These are phyloP conservation scores for Drosophila serrata DNA, from an alignment of 1,140 invertebrate species.

Conservation along the genomic window DNA sequence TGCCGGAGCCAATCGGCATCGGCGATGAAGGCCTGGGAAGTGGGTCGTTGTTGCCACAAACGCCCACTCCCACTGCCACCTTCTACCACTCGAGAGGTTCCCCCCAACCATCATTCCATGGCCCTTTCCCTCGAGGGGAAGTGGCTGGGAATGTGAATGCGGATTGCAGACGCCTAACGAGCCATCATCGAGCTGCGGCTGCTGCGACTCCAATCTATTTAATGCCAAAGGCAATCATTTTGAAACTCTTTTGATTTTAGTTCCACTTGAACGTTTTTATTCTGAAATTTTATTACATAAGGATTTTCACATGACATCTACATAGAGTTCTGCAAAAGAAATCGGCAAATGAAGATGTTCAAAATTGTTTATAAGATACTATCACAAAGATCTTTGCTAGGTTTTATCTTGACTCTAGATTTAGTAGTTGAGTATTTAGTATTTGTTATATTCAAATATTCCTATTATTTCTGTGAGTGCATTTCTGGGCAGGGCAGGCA, in stretches of 20 bases:
- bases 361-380: not conserved
- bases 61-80: conserved; percentile 24
- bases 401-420: too few relatives aligned
- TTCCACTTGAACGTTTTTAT: not conserved
- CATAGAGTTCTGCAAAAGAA: not conserved
- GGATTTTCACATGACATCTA: not conserved
- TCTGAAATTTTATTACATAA: too few relatives aligned
- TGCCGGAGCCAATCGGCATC: conserved; percentile 53
- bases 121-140: conserved; percentile 15
- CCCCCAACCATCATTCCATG: conserved; percentile 1
- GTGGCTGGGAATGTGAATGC: not conserved
- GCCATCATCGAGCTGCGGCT: conserved; percentile 26
- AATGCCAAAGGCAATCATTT: conserved; percentile 16
- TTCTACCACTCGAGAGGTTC: conserved; percentile 3
- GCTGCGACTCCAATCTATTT: conserved; percentile 18
- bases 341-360: not conserved
- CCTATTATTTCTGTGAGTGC: not conserved
- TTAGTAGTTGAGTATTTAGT: too few relatives aligned
- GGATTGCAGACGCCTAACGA: conserved; percentile 34
- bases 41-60: conserved; percentile 40
- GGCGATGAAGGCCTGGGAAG: conserved; percentile 48
- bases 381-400: too few relatives aligned
- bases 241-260: not conserved
- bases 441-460: not conserved
- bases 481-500: conserved; percentile 21